Evolutionary conservation across 2,888 invertebrate genomes (phyloP), one percentile per base, ranked within the genome.

Genomic region (Melieria omissa): DNA sequence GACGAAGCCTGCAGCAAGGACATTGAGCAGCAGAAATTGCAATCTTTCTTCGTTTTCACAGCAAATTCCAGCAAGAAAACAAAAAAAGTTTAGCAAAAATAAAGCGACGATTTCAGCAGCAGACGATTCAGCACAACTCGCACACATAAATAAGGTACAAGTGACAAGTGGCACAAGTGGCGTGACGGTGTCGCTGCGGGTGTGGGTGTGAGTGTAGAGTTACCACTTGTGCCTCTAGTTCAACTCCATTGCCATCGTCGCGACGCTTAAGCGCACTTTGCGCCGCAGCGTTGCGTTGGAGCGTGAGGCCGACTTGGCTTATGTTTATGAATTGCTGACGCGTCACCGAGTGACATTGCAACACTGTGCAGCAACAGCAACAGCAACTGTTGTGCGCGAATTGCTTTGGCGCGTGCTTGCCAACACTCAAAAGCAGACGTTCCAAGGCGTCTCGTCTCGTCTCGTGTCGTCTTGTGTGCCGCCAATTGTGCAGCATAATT

Each of bases 271-370:
- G 29, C 29, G 29, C 29, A 29, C 29, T 29, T 29, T 29, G 29
- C 29, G 2, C 29, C 29, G 29, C 29, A 29, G 29, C 29, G 29
- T 29, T 29, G 29, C 29, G 29, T 29, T 29, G 29, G 29, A 29
- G 29, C 2, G 29, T 29, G 29, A 29, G 29, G 29, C 29, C 29
- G 29, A 29, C 29, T 8, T 73, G 73, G 79, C 81, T 80, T 77
- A 77, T 75, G 80, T 79, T 82, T 82, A 83, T 80, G 82, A 82
- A 83, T 83, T 79, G 81, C 80, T 82, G 82, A 80, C 80, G 79
- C 76, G 78, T 75, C 81, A 72, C 70, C 76, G 74, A 75, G 72
- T 74, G 74, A 72, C 74, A 71, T 70, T 47, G 65, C 65, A 72
- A 67, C 62, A 61, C 7, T 42, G 70, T 69, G 49, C 45, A 42